Evolutionary conservation across 2,888 invertebrate species (phyloP), one percentile per base, ranked within the genome.

Genomic region (Eupeodes latifasciatus): DNA sequence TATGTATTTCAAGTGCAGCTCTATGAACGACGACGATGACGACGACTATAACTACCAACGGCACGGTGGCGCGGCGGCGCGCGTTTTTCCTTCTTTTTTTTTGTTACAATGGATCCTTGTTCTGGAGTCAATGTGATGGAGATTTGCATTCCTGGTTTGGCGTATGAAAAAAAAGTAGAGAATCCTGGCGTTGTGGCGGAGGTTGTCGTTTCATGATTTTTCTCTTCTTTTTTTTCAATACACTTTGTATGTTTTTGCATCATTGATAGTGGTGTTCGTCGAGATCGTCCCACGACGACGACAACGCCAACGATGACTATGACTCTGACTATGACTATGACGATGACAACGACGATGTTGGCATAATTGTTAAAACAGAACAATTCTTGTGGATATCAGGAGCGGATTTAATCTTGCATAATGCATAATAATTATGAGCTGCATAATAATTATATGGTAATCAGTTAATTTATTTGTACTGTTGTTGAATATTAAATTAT

Each of bases 1-100:
- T 71, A 75, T 72, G 57, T 71, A 75, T 86, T 79, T 83, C 75
- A 86, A 86, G 83, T 83, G 79, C 86, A 83, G 61, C 49, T 49
- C 27, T 47, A 57, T 61, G 36, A 64, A 76, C 62, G 53, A 62
- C n/a, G 44, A 19, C 12, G 49, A 19, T 19, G 19, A 19, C 19
- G 19, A 19, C 19, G 19, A 19, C 19, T 19, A 19, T 1, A 1
- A 19, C 19, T 19, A 19, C 19, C 19, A 19, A 19, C 19, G n/a
- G n/a, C n/a, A n/a, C 19, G 19, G 19, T 1, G 19, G 0, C 1
- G n/a, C 4, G 47, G 14, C 40, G 61, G 34, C 59, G 59, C 51
- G 36, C 36, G 34, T 79, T 47, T 53, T 44, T 67, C 12, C 27
- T 71, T 51, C 19, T 47, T 12, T 16, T 16, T 36, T 72, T 44